These are phyloP conservation scores for Sinohyriopsis cumingii DNA, from an alignment of 2,888 invertebrate genomes.

Conservation along the genomic window DNA sequence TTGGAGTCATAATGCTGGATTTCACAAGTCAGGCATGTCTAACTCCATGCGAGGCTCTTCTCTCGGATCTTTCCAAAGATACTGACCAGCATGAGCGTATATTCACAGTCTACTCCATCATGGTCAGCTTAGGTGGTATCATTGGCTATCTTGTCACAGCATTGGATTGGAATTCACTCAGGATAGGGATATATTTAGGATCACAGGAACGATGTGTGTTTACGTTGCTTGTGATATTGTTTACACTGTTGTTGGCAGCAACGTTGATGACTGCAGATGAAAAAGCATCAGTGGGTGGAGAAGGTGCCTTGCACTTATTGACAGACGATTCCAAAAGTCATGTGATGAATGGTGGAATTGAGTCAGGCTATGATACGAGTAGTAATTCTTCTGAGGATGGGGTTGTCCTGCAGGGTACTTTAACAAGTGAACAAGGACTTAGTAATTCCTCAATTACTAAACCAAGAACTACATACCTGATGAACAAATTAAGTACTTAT, in stretches of 20 bases:
- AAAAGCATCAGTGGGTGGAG: conserved; percentile 77
- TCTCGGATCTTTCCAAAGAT: conserved; percentile 90
- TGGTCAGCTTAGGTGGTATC: conserved; percentile 96
- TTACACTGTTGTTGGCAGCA: conserved; percentile 85
- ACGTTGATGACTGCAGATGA: conserved; percentile 93
- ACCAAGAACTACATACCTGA: not conserved
- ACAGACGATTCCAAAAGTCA: conserved; percentile 11
- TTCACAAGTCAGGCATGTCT: conserved; percentile 97
- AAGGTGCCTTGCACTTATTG: not conserved
- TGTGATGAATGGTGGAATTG: conserved; percentile 25
- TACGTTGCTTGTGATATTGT: conserved; percentile 90
- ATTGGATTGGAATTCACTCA: conserved; percentile 92
- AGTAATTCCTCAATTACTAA: conserved; percentile 1
- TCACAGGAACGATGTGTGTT: conserved; percentile 95
- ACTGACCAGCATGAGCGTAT: conserved; percentile 94
- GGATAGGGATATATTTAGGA: conserved; percentile 76
- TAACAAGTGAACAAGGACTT: conserved; percentile 6
- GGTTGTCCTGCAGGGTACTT: conserved; percentile 2
- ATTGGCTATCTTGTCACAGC: conserved; percentile 85
- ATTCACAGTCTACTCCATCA: conserved; percentile 93
- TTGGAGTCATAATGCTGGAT: conserved; percentile 93
- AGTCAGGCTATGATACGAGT: conserved; percentile 65
- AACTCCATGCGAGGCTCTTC: conserved; percentile 93
- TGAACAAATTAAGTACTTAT: not conserved
- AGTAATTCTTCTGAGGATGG: conserved; percentile 43